Evolutionary conservation across 1,140 invertebrate species (phyloP).

Genomic region (Drosophila busckii): DNA sequence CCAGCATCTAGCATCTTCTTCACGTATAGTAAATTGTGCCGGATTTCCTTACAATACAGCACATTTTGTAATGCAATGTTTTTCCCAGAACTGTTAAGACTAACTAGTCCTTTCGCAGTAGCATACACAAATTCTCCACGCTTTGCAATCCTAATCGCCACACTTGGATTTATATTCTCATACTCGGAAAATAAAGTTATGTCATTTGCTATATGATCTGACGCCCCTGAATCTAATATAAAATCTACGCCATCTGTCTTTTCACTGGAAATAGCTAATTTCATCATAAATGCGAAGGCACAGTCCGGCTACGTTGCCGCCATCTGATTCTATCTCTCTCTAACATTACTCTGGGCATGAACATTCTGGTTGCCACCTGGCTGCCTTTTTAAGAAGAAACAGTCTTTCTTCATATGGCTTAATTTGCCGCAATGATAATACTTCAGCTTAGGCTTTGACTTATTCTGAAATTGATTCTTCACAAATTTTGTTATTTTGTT

Average conservation of each 20-base stretch:
- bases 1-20: conserved; percentile 22
- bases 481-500: conserved; percentile 5
- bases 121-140: conserved; percentile 24
- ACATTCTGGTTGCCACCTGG: conserved; percentile 7
- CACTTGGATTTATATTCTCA: neutral
- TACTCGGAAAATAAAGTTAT: conserved; percentile 40
- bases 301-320: conserved; percentile 5
- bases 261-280: neutral
- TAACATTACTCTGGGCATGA: neutral
- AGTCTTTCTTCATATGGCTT: conserved; percentile 46
- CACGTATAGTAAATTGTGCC: conserved; percentile 22
- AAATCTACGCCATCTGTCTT: conserved; percentile 21
- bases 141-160: conserved; percentile 31
- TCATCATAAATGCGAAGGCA: conserved; percentile 28
- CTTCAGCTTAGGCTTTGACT: conserved; percentile 5
- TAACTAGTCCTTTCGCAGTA: conserved; percentile 1
- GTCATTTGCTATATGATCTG: conserved; percentile 51
- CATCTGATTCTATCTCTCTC: conserved; percentile 21
- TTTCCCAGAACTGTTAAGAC: neutral
- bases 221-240: conserved; percentile 41
- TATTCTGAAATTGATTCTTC: conserved; percentile 6
- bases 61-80: conserved; percentile 11
- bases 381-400: conserved; percentile 43
- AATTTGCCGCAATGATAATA: conserved; percentile 49
- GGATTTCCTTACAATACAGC: conserved; percentile 15